Evolutionary conservation across 2,888 invertebrate species (phyloP).

Genomic region (Vanessa cardui): DNA sequence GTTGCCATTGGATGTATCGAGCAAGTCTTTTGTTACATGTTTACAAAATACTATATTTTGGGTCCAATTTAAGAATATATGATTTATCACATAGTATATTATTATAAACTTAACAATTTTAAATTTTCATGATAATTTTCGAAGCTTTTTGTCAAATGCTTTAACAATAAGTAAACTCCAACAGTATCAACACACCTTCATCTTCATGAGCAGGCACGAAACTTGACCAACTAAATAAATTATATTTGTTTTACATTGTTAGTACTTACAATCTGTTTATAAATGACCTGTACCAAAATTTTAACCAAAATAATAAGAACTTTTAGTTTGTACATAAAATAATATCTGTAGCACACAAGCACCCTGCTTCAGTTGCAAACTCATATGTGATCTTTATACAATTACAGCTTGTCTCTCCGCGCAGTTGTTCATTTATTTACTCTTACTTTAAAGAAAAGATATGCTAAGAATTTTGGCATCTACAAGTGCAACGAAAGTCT

Average conservation of each 20-base stretch:
- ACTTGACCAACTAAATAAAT: not conserved
- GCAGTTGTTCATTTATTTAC: not conserved
- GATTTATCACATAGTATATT: slow-evolving; percentile 8
- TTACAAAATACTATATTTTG: not conserved
- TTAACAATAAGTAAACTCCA: slow-evolving; percentile 41
- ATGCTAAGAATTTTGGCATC: slow-evolving; percentile 1
- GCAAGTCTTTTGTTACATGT: not conserved
- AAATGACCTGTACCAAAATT: slow-evolving; percentile 11
- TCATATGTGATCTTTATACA: not conserved
- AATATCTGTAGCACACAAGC: slow-evolving; percentile 15
- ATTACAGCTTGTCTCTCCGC: not conserved
- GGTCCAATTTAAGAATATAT: slow-evolving; percentile 1
- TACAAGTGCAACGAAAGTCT: not conserved
- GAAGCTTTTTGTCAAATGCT: slow-evolving; percentile 36
- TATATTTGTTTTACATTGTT: not conserved
- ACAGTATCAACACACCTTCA: slow-evolving; percentile 23
- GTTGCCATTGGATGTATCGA: slow-evolving; percentile 4
- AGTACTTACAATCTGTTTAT: not conserved
- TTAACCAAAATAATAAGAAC: not conserved
- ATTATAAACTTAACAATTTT: slow-evolving; percentile 26
- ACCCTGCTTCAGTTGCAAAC: slow-evolving; percentile 27
- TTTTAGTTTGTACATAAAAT: slow-evolving; percentile 22
- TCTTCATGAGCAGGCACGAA: not conserved
- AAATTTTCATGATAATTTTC: slow-evolving; percentile 18
- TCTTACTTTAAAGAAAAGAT: not conserved